These are phyloP conservation scores for Thymelicus acteon DNA, from an alignment of 2,888 invertebrate species.

Conservation along the genomic window DNA sequence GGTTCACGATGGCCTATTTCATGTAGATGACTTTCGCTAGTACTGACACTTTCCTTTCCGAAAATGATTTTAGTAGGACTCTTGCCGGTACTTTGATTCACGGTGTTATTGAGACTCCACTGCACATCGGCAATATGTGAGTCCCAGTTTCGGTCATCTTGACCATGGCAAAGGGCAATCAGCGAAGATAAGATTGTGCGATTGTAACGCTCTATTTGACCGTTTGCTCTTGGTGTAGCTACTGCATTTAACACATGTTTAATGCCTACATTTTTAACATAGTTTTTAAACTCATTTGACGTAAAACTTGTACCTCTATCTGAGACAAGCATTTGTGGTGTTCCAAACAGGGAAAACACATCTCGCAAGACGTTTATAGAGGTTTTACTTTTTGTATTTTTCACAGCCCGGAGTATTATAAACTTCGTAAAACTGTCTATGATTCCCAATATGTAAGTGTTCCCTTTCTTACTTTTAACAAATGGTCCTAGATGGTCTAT, in stretches of 20 bases:
- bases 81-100: not conserved
- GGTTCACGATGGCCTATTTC: not conserved
- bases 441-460: too few relatives aligned
- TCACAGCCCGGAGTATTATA: too few relatives aligned
- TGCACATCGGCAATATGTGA: not conserved
- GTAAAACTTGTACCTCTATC: not conserved
- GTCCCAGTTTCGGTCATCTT: not conserved
- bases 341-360: not conserved
- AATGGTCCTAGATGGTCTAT: too few relatives aligned
- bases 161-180: not conserved
- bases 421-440: too few relatives aligned
- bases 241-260: too few relatives aligned
- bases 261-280: not conserved
- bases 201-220: not conserved
- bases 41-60: not conserved
- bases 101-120: not conserved
- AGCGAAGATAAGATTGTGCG: not conserved
- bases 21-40: not conserved
- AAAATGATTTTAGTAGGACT: not conserved
- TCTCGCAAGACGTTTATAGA: constrained; percentile 34
- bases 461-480: too few relatives aligned
- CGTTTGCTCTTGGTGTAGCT: too few relatives aligned
- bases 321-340: not conserved
- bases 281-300: not conserved
- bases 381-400: constrained; percentile 29